Evolutionary conservation across 2,888 invertebrate species (phyloP).

Genomic region (Pristionchus mayeri): DNA sequence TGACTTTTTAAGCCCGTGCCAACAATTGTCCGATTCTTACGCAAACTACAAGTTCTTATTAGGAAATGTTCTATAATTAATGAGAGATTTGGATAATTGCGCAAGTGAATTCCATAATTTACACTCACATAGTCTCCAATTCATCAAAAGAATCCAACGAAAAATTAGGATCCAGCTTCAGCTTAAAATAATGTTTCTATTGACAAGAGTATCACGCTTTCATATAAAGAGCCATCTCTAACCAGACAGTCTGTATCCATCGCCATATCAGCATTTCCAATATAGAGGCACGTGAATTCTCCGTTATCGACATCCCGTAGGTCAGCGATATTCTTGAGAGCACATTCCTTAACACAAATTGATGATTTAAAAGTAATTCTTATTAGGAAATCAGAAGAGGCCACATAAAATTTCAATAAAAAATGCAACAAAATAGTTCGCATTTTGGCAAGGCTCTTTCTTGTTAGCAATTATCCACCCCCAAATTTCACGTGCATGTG

Average conservation of each 20-base stretch:
- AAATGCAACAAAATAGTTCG: too few relatives aligned
- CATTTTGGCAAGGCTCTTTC: background rate
- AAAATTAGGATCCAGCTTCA: conserved; percentile 25
- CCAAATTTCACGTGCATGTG: too few relatives aligned
- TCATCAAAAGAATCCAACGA: conserved; percentile 36
- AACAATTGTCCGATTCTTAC: too few relatives aligned
- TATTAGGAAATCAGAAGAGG: too few relatives aligned
- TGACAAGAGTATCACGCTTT: background rate
- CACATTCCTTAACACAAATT: too few relatives aligned
- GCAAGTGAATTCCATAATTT: background rate
- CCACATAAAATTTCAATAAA: too few relatives aligned
- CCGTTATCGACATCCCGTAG: conserved; percentile 8
- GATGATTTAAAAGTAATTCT: too few relatives aligned
- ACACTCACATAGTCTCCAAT: conserved; percentile 32
- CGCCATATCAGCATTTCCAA: background rate
- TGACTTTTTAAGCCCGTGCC: too few relatives aligned
- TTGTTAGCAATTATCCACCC: background rate
- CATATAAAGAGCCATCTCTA: too few relatives aligned
- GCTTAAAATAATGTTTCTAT: background rate
- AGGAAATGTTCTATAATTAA: background rate
- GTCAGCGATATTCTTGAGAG: conserved; percentile 28
- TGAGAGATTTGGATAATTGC: background rate
- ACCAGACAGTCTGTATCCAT: background rate
- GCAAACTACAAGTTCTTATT: background rate
- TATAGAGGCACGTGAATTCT: conserved; percentile 38